Evolutionary conservation across 2,888 invertebrate genomes (phyloP).

Genomic region (Protula sp.): DNA sequence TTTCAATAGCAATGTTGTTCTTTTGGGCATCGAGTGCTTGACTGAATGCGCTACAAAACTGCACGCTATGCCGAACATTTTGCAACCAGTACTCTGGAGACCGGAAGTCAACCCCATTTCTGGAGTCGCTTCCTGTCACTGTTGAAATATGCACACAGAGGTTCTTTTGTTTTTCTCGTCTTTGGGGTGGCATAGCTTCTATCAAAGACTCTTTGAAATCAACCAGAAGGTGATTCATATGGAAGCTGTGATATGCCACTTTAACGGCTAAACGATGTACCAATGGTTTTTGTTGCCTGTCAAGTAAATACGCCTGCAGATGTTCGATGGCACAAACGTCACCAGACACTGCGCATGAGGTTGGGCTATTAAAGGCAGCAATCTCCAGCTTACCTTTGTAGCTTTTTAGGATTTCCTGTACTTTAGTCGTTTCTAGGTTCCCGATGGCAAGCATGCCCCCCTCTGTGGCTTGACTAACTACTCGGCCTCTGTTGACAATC

Average conservation of each 20-base stretch:
- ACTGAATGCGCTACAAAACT: slow-evolving; percentile 24
- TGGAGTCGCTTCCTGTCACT: slow-evolving; percentile 31
- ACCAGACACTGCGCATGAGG: slow-evolving; percentile 28
- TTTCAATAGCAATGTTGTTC: slow-evolving; percentile 30
- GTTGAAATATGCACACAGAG: slow-evolving; percentile 33
- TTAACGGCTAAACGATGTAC: slow-evolving; percentile 27
- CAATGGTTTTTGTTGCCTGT: too few species aligned
- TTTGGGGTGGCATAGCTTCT: slow-evolving; percentile 5
- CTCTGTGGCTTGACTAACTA: slow-evolving; percentile 23
- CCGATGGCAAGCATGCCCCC: slow-evolving; percentile 31
- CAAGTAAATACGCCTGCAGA: slow-evolving; percentile 16
- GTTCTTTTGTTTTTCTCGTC: slow-evolving; percentile 8
- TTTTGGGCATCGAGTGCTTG: slow-evolving; percentile 3
- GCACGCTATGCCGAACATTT: slow-evolving; percentile 31
- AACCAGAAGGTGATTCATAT: slow-evolving; percentile 21
- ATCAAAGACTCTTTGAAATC: slow-evolving; percentile 19
- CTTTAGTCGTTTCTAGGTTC: slow-evolving; percentile 14
- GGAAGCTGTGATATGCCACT: slow-evolving; percentile 34
- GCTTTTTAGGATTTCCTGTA: not conserved
- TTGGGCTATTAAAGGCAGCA: slow-evolving; percentile 26
- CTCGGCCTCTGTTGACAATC: slow-evolving; percentile 28
- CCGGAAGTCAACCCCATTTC: too few species aligned
- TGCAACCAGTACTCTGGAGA: slow-evolving; percentile 35
- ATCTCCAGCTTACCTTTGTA: slow-evolving; percentile 12
- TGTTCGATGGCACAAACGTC: slow-evolving; percentile 17